Conservation (phyloP, 2,888 invertebrate species). For the Eristalinus sepulchralis region DNA sequence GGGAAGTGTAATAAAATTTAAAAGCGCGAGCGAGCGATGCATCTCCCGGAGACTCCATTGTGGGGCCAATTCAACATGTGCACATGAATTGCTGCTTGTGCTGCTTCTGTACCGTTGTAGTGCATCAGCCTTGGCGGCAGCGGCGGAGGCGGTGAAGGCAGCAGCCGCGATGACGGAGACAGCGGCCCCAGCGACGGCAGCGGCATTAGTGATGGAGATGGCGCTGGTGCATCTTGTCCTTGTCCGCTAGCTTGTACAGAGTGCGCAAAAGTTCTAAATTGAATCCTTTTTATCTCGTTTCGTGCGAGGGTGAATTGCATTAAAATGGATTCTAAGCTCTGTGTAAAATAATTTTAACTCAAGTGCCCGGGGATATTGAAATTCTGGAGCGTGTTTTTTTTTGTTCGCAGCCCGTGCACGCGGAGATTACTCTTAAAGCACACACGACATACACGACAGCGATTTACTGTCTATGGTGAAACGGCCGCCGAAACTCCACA, state of each 20-base stretch:
- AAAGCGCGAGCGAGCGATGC: constrained; percentile 10
- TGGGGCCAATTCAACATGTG: constrained; percentile 59
- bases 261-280: constrained; percentile 59
- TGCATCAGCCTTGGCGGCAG: neutral
- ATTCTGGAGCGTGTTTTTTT: constrained; percentile 24
- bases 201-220: neutral
- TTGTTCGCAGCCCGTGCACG: constrained; percentile 8
- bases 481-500: constrained; percentile 15
- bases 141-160: no score
- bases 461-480: constrained; percentile 47
- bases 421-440: constrained; percentile 7
- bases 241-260: constrained; percentile 36
- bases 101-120: neutral
- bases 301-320: constrained; percentile 61
- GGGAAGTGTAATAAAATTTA: constrained; percentile 53
- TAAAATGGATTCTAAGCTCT: constrained; percentile 66
- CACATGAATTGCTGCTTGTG: constrained; percentile 44
- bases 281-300: constrained; percentile 65
- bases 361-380: constrained; percentile 68
- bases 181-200: neutral
- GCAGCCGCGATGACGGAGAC: neutral
- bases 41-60: constrained; percentile 4
- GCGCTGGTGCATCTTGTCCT: constrained; percentile 42
- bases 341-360: constrained; percentile 64
- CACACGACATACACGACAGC: constrained; percentile 22